These are phyloP conservation scores for Drosophila sucinea DNA, from an alignment of 1,140 invertebrate species.

Conservation along the genomic window DNA sequence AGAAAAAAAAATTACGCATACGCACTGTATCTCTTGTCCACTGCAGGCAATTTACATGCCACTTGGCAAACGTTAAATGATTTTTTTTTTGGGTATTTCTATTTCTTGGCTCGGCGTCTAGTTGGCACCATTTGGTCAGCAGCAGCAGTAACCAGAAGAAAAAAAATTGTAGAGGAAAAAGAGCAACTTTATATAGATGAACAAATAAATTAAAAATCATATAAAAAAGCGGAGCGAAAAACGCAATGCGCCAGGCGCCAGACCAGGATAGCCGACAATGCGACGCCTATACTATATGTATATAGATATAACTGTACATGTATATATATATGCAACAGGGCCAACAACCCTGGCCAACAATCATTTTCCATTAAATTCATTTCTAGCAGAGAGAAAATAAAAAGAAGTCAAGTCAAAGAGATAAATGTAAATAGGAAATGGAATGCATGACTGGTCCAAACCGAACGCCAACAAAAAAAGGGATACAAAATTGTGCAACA, in stretches of 20 bases:
- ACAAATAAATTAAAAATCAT: constrained; percentile 76
- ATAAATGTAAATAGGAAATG: constrained; percentile 75
- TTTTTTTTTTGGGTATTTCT: constrained; percentile 24
- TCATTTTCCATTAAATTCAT: constrained; percentile 62
- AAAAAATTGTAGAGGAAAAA: constrained; percentile 10
- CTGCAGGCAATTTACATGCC: constrained; percentile 60
- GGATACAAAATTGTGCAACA: constrained; percentile 43
- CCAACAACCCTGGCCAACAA: constrained; percentile 67
- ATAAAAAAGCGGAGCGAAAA: constrained; percentile 54
- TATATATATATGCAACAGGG: constrained; percentile 20
- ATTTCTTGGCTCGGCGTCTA: constrained; percentile 59
- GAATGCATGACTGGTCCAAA: constrained; percentile 61
- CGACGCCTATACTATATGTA: constrained; percentile 40
- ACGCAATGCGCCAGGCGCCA: constrained; percentile 72
- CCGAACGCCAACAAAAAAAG: constrained; percentile 30
- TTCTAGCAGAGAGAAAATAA: constrained; percentile 30
- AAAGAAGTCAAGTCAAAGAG: constrained; percentile 22
- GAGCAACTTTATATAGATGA: constrained; percentile 25
- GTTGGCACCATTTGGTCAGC: constrained; percentile 78
- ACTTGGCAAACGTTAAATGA: constrained; percentile 68
- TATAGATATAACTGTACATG: neutral
- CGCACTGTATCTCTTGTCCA: constrained; percentile 45
- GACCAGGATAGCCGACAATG: constrained; percentile 61
- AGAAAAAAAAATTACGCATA: constrained; percentile 57
- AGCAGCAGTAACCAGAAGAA: constrained; percentile 38